Base-by-base conservation (phyloP, 2,888 invertebrate genomes). In the Dinocampus coccinellae region DNA sequence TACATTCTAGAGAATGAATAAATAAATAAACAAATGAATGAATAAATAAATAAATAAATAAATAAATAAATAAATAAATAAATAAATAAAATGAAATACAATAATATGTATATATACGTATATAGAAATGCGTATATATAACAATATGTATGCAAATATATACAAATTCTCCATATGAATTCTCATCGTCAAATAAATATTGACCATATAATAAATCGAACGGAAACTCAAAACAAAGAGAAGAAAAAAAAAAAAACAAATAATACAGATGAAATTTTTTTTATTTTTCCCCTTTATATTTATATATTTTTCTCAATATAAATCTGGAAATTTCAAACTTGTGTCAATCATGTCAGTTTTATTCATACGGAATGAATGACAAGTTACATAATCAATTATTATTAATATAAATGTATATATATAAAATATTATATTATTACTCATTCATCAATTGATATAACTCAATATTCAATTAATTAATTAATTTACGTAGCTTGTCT, bases 311-410 rank as follows among this genome's bases (percentile, higher is more conserved):
- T 47, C 16, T n/a, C 9, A 16, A 3, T 4, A 10, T 36, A 1
- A 36, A 36, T 70, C 73, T 77, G 75, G 26, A 74, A 79, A 82
- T 85, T 86, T 86, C 85, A 82, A 86, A 86, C 87, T 87, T 87
- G 87, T 87, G 87, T 87, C 87, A 80, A 83, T 83, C 87, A 86
- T 84, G 78, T 78, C 80, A 78, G 76, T 80, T 76, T 76, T 80
- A 78, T 76, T 78, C 76, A 69, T 61, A 69, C 73, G 74, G 63
- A 76, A 72, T 70, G 75, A 66, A 34, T 66, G 65, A 64, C 73
- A 69, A 78, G 73, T 77, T 71, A 72, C 72, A 62, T 74, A 66
- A 60, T 73, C 47, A 73, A 69, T 61, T 42, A 52, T 39, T 34
- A 24, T 29, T 55, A 29, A 39, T n/a, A 29, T 4, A 29, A 29